Conservation (phyloP, 1,140 invertebrate genomes). For the Aphelenchoides besseyi region DNA sequence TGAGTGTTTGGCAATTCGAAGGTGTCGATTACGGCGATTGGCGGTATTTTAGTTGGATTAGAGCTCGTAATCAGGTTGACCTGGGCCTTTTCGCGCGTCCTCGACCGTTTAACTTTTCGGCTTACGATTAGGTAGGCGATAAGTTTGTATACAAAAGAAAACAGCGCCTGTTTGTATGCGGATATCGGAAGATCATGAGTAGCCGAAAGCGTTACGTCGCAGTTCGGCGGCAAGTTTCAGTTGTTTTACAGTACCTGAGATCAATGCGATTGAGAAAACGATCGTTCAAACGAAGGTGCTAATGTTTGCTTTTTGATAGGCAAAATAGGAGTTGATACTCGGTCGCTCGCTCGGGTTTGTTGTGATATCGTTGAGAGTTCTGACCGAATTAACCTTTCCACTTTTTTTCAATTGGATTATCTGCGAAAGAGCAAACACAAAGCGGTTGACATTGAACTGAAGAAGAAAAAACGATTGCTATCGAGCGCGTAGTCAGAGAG, state of each 20-base stretch:
- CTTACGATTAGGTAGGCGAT: not conserved
- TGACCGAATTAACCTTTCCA: not conserved
- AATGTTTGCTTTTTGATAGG: constrained; percentile 6
- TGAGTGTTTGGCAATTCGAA: not conserved
- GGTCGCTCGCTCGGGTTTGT: not conserved
- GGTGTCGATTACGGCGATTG: not conserved
- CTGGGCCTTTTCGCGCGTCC: not conserved
- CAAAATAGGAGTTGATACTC: not conserved
- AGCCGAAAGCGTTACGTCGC: not conserved
- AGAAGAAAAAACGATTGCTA: not conserved
- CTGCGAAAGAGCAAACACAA: not conserved
- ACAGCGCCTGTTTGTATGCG: not conserved
- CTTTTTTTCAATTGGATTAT: not conserved
- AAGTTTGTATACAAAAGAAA: not conserved
- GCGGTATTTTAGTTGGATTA: not conserved
- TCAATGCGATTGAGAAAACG: not conserved
- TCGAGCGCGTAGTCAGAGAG: not conserved
- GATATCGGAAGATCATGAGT: not conserved
- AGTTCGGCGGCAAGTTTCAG: not conserved
- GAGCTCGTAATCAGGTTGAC: constrained; percentile 2
- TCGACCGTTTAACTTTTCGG: not conserved
- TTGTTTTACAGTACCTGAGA: not conserved
- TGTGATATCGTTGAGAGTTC: not conserved
- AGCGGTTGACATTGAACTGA: not conserved
- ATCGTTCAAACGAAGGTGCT: not conserved